Percentiles rank a stretch among this genome's conserved stretches.
Evolutionary conservation across 2,113 vertebrate genomes (phyloP).

Genomic region (Puma concolor): DNA sequence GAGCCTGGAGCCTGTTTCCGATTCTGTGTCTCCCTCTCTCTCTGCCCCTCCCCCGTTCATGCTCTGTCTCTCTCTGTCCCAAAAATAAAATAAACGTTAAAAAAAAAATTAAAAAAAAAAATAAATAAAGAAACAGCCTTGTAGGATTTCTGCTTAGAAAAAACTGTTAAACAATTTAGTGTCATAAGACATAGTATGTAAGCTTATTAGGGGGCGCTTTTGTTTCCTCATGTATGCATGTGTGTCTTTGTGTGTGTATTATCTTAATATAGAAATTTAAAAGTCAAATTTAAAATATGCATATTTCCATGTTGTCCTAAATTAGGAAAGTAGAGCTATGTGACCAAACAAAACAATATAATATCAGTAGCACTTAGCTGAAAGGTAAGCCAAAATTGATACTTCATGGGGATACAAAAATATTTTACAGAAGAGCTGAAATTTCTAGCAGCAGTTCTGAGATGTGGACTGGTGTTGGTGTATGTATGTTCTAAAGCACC

Average conservation of each 20-base stretch:
- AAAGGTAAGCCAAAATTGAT: not conserved
- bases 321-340: not conserved
- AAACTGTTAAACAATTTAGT: not conserved
- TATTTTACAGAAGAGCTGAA: not conserved
- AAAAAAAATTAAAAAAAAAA: no score
- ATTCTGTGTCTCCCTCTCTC: no score
- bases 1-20: no score
- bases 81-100: no score
- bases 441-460: not conserved
- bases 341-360: not conserved
- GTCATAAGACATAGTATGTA: not conserved
- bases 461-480: not conserved
- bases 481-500: not conserved
- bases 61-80: no score
- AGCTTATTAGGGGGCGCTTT: not conserved
- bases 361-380: not conserved
- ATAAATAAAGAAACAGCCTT: not conserved
- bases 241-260: not conserved
- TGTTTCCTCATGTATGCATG: not conserved
- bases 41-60: no score
- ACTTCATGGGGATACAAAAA: not conserved
- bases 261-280: not conserved
- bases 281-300: not conserved
- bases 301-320: not conserved
- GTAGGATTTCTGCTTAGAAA: not conserved